Evolutionary conservation across 2,113 vertebrate genomes (phyloP), one percentile per base, ranked within the genome.

Genomic region (Empidonax alnorum): DNA sequence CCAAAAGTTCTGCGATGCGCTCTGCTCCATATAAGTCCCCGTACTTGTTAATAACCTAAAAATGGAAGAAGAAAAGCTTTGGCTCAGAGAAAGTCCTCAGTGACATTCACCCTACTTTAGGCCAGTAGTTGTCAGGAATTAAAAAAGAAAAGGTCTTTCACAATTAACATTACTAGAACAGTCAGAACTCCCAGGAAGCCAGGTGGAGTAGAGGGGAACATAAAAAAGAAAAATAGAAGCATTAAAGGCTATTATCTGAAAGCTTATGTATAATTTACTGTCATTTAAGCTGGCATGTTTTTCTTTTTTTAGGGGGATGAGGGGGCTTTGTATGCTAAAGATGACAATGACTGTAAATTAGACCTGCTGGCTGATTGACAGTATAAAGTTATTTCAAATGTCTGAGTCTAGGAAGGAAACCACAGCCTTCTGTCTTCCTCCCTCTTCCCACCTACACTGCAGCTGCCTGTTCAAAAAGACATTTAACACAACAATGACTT

Each of bases 11-110:
- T 77, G 99, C 99, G 50, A 99, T 99, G 87, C 99, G 98, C 94
- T 99, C 99, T 22, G 98, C 99, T 96, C 99, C 99, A 0, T 99
- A 99, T 81, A 99, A 98, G 77, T 99, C 99, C 39, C 99, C 99
- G 0, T 99, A 99, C 90, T 99, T 99, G 97, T 99, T 99, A 96
- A 99, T 99, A 94, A 99, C 99, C 99, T 99, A 86, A 46, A 93
- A 69, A 69, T 47, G 53, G 67, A 95, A 79, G 86, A 96, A 53
- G 35, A 94, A 7, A 50, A 80, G 18, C 13, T 90, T 91, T 88
- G 74, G 7, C 30, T 95, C 41, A 71, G 73, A 28, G 20, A 93
- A 84, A 39, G 56, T 69, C 35, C 58, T 74, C 1, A 6, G 50
- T 84, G 72, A 91, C 72, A 81, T 62, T 87, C 39, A n/a, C 39